Percentiles rank a stretch among this genome's conserved stretches.
Evolutionary conservation across 2,113 vertebrate genomes (phyloP).

Genomic region (Amphiprion ocellaris): DNA sequence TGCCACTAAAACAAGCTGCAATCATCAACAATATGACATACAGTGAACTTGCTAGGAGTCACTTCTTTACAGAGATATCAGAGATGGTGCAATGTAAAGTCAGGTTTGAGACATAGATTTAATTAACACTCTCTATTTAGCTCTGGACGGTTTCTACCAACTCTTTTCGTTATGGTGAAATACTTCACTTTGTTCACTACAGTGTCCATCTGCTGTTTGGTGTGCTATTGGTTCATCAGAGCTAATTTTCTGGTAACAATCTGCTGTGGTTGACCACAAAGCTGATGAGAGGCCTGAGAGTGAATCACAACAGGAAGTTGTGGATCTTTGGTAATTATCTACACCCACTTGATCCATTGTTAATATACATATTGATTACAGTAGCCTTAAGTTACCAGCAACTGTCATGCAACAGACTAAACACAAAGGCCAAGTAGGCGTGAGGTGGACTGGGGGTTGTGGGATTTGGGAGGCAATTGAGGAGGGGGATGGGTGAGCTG

Average conservation of each 20-base stretch:
- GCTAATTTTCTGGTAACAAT: conserved; percentile 23
- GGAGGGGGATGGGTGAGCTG: conserved; percentile 36
- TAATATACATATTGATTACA: not conserved
- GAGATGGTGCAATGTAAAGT: no score
- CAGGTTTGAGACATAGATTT: not conserved
- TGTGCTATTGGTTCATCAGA: conserved; percentile 9
- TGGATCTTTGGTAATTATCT: not conserved
- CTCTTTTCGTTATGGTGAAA: conserved; percentile 6
- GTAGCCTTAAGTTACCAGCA: conserved; percentile 1
- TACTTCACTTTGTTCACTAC: not conserved
- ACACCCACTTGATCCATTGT: not conserved
- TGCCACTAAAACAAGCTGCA: not conserved
- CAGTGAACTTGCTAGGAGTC: not conserved
- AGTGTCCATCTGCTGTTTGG: not conserved
- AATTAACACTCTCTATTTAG: not conserved
- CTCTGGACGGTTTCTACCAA: not conserved
- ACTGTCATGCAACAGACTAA: not conserved
- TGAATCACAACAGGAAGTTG: conserved; percentile 1
- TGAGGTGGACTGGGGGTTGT: conserved; percentile 15
- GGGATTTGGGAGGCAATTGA: conserved; percentile 31
- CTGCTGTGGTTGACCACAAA: not conserved
- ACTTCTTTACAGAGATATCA: not conserved
- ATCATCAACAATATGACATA: not conserved
- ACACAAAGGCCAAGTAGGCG: conserved; percentile 31
- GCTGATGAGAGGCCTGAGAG: not conserved